Base-by-base conservation (phyloP, 2,888 invertebrate species). In the Xestia xanthographa region DNA sequence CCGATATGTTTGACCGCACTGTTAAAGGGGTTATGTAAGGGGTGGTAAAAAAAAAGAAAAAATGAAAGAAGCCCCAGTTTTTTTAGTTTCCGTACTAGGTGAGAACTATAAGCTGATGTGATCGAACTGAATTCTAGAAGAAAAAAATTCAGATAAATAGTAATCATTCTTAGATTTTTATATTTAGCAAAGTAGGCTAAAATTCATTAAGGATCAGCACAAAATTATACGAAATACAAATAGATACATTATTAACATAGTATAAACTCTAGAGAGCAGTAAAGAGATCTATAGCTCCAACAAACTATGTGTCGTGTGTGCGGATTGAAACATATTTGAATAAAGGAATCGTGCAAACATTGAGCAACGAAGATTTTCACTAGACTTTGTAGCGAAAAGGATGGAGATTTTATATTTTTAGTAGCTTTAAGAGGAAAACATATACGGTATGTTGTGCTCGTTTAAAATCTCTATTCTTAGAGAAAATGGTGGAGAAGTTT, bases 311-410 rank as follows among this genome's bases (percentile, higher is more conserved):
- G 34, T 65, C 69, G 56, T 69, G 68, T 68, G 72, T 63, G 50
- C 38, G 69, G 80, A 78, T 74, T 72, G 72, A 69, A 72, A 62
- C 66, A 74, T 65, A 85, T 85, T 83, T 85, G 74, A 85, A 85
- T 85, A 83, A 80, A 75, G 80, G 65, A 73, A 56, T 80, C 66
- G 66, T 38, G 75, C 79, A 85, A 85, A 84, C 75, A 85, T 70
- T 66, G 80, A 41, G n/a, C 48, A 50, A 63, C 50, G 71, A 66
- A 82, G 65, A 71, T 79, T 75, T 76, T 76, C 76, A 70, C 71
- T 76, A 50, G 68, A 82, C 75, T 84, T 77, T 77, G 38, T 73
- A 71, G 43, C 12, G 69, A 66, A 72, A 71, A 58, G 14, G 67
- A 60, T 53, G 11, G 45, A 66, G 29, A 29, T 45, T 77, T 80